Base-by-base conservation (phyloP, 2,113 vertebrate species). In the Emydocephalus ijimae region DNA sequence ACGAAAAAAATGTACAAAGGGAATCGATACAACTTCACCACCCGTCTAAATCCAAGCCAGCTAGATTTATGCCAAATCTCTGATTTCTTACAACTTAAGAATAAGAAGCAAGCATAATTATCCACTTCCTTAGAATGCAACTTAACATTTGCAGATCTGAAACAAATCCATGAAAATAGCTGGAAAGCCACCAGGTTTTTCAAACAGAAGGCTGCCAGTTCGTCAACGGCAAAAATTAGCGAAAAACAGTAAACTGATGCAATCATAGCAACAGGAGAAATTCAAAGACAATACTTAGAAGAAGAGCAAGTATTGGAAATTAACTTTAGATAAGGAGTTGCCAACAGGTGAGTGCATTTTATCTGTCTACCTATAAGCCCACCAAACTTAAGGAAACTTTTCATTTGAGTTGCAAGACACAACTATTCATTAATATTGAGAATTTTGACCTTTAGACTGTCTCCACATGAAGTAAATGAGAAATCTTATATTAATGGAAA, bases 41-140 rank as follows among this genome's bases (percentile, higher is more conserved):
- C 85, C 91, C 93, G 81, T 1, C 48, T 54, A 94, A 94, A 91
- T 55, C 91, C 91, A 95, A 95, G 54, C 1, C 86, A 93, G 90
- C 21, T 85, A 89, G 15, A 91, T 92, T 5, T 91, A 93, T 88
- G 4, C 48, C 88, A 93, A 95, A n/a, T 39, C 91, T 5, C 29
- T 48, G 18, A 94, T 91, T 12, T 6, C 74, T n/a, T 87, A n/a
- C 87, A 4, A 5, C 18, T 88, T 92, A 29, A 89, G 89, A 0
- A 39, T 92, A 29, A 89, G 90, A 0, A 39, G 23, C 2, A 8
- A 94, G 88, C 88, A 0, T 56, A 74, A n/a, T 88, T 6, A 92
- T 52, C 18, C 21, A 85, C 2, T 87, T 89, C 21, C 93, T 50
- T 43, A 85, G 0, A 93, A 91, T 45, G 24, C 81, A n/a, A 93